These are phyloP conservation scores for Poeciliopsis turrubarensis DNA, from an alignment of 2,113 vertebrate genomes.

Conservation along the genomic window DNA sequence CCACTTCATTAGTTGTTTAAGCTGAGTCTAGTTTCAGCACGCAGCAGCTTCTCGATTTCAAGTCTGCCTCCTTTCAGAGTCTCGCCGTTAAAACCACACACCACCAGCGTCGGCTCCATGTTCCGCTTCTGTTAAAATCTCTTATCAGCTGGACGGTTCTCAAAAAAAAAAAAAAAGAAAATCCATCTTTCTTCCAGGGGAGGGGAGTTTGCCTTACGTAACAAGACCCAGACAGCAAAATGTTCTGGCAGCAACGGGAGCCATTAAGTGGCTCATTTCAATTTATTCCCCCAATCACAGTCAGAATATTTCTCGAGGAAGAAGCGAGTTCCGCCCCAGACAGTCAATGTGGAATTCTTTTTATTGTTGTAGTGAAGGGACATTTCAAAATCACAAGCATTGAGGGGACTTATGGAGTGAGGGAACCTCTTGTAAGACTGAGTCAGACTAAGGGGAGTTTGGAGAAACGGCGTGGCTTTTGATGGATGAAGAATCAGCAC, in stretches of 20 bases:
- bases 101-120: neutral
- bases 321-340: neutral
- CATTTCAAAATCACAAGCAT: no score
- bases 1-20: conserved; percentile 29
- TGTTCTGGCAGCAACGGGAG: neutral
- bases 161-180: neutral
- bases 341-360: neutral
- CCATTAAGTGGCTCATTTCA: neutral
- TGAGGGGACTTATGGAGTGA: neutral
- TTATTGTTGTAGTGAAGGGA: no score
- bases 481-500: conserved; percentile 1
- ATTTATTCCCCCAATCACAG: neutral
- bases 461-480: conserved; percentile 4
- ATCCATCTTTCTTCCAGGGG: neutral
- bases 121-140: neutral
- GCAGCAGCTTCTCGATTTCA: conserved; percentile 15
- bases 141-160: neutral
- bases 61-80: neutral
- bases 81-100: conserved; percentile 13
- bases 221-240: neutral
- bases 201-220: neutral
- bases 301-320: neutral
- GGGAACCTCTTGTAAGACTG: neutral
- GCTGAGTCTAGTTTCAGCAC: conserved; percentile 19
- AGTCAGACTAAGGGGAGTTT: neutral